A percentile compares a stretch with the other conserved stretches of the same genome.
Evolutionary conservation across 2,113 vertebrate genomes (phyloP).

Genomic region (Castor canadensis): DNA sequence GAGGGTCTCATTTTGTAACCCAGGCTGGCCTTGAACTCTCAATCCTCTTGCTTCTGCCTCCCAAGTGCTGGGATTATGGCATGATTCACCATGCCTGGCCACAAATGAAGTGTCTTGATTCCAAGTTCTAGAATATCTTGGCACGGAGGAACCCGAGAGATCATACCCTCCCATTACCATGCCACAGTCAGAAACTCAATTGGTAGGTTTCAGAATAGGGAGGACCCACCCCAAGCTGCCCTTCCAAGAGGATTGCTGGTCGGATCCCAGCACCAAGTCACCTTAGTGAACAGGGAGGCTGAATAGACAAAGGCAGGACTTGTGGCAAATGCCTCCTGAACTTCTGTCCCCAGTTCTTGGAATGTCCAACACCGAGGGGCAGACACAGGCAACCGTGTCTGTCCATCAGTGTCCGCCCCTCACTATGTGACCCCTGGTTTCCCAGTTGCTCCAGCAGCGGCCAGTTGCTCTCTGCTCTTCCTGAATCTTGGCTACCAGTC

Average conservation of each 20-base stretch:
- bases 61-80: neutral
- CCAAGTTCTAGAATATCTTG: neutral
- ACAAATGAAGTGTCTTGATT: neutral
- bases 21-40: neutral
- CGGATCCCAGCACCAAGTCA: neutral
- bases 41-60: neutral
- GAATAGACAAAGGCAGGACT: neutral
- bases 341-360: neutral
- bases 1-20: neutral
- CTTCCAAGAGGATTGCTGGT: too few relatives aligned
- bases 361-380: too few relatives aligned
- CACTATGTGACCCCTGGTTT: neutral
- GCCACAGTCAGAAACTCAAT: too few relatives aligned
- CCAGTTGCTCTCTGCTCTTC: neutral
- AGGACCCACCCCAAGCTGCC: neutral
- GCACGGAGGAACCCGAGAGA: neutral
- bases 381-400: too few relatives aligned
- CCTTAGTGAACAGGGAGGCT: too few relatives aligned
- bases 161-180: neutral
- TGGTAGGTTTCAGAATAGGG: neutral
- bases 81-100: neutral
- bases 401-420: neutral
- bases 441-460: neutral
- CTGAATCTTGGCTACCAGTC: neutral
- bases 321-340: neutral